Evolutionary conservation across 2,888 invertebrate species (phyloP), one percentile per base, ranked within the genome.

Genomic region (Caradrina kadenii): DNA sequence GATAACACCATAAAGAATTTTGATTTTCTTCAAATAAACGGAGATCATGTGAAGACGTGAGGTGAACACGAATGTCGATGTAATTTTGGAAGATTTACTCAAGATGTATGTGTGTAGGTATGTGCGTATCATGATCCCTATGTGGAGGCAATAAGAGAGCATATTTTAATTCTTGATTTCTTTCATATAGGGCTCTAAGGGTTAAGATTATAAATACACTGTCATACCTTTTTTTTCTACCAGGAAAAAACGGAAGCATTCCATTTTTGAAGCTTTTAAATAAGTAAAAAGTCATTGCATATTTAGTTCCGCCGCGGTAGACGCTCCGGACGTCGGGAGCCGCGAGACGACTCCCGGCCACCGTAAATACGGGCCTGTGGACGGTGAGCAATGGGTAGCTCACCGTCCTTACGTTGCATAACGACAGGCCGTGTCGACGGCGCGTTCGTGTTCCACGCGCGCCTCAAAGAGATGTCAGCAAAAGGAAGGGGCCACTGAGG

Each of bases 161-260:
- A 56, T 74, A 66, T 71, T 75, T 45, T 66, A 74, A 56, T 74
- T 74, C n/a, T 45, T 74, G 11, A 52, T 35, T 19, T 19, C 35
- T 4, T 56, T 49, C 19, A 13, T 8, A 5, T 11, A 2, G 39
- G 11, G 11, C 21, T 50, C 11, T n/a, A 11, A 11, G 50, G 19
- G 13, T n/a, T 6, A 42, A 6, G n/a, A 21, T 52, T 63, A 31
- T 63, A 65, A 65, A 53, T 63, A 26, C 39, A 49, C 6, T 8
- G 19, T 19, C 31, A 11, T 11, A 35, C 1, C 10, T 21, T 63
- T 52, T 50, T 35, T 63, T 52, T 39, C 11, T 21, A 63, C 11
- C 6, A 48, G 39, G 15, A 19, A 35, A 19, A 69, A n/a, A 62
- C 21, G 26, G 11, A 13, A 10, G 8, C 15, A 4, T 26, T 15